Base-by-base conservation (phyloP, 2,888 invertebrate species). In the Amitus sp. region DNA sequence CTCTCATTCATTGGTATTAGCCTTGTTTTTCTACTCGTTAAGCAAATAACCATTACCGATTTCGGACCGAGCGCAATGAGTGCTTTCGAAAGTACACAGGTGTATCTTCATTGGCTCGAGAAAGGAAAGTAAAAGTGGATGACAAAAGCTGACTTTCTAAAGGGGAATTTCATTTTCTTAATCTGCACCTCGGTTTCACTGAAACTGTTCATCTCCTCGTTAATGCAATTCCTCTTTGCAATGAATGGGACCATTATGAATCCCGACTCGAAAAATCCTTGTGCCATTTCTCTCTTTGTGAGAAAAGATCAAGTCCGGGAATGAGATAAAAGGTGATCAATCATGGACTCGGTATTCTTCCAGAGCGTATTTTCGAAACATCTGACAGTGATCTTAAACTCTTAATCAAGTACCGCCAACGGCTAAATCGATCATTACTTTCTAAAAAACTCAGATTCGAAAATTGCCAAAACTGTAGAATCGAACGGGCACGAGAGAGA, bases 281-380 rank as follows among this genome's bases (percentile, higher is more conserved):
- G n/a, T 30, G 6, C 30, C 6, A 30, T 30, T 30, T 30, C 30
- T 30, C 30, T 30, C n/a, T 30, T 30, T 30, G 2, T n/a, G 10
- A 30, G 30, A n/a, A 30, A 30, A 9, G 2, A 10, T n/a, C 10
- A 30, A n/a, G 6, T 30, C 2, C 30, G 30, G 30, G 15, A 40
- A 18, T 10, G 10, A 40, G 18, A 40, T 19, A 3, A 40, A n/a
- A 18, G 9, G 2, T 40, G 19, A 40, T 40, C 40, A 40, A 40
- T 40, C 40, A 40, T 5, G 19, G 19, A 40, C 18, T n/a, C 7
- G 19, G 19, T 40, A 40, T 40, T 40, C 17, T 3, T 18, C 19
- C 40, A 19, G n/a, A 30, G 30, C 40, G 18, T n/a, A 40, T 39
- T 15, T 19, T 40, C 40, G n/a, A 40, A 40, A 40, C 19, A 19